Evolutionary conservation across 2,888 invertebrate species (phyloP).

Genomic region (Hypselothyrea guttata): DNA sequence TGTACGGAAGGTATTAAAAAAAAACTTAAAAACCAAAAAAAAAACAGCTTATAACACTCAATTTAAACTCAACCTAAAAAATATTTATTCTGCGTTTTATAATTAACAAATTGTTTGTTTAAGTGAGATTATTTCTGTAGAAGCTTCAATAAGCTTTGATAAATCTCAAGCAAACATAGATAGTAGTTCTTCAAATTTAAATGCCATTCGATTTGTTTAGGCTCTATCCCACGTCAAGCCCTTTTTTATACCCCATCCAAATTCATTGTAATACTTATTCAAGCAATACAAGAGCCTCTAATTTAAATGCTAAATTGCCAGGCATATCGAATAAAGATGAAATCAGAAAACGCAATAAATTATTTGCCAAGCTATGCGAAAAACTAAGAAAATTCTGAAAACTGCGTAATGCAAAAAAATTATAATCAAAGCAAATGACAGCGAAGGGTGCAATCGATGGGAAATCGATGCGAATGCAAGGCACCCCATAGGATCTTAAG

Average conservation of each 20-base stretch:
- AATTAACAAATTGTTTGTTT: too few species aligned
- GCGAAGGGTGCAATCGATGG: constrained; percentile 47
- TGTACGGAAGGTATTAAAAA: constrained; percentile 14
- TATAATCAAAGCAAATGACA: constrained; percentile 49
- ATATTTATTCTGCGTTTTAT: constrained; percentile 39
- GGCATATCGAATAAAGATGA: constrained; percentile 34
- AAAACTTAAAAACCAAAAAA: constrained; percentile 46
- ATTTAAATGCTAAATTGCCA: constrained; percentile 66
- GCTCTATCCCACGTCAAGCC: constrained; percentile 55
- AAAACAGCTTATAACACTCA: constrained; percentile 76
- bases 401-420: constrained; percentile 40
- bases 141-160: neutral
- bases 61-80: constrained; percentile 43
- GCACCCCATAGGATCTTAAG: constrained; percentile 55
- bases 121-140: too few species aligned
- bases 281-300: constrained; percentile 45
- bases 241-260: constrained; percentile 33
- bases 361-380: constrained; percentile 60
- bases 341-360: constrained; percentile 67
- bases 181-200: neutral
- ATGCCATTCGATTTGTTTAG: constrained; percentile 9
- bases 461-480: constrained; percentile 65
- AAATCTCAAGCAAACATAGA: neutral
- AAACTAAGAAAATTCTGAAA: constrained; percentile 53
- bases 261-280: constrained; percentile 42